Evolutionary conservation across 2,113 vertebrate species (phyloP).

Genomic region (Choloepus hoffmanni): DNA sequence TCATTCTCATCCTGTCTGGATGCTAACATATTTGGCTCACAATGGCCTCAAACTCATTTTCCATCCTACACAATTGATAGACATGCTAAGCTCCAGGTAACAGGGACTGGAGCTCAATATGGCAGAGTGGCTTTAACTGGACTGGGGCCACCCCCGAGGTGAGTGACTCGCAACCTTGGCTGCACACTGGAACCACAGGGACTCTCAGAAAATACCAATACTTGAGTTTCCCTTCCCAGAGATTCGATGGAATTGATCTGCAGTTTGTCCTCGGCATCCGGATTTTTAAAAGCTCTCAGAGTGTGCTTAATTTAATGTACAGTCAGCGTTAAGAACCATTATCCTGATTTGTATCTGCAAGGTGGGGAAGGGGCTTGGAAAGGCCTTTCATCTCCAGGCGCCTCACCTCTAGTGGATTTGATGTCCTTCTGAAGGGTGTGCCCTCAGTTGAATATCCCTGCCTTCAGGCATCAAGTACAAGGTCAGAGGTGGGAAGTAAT

Average conservation of each 20-base stretch:
- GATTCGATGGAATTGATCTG: background rate
- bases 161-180: background rate
- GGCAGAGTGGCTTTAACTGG: background rate
- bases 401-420: background rate
- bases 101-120: background rate
- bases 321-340: background rate
- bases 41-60: background rate
- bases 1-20: background rate
- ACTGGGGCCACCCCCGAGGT: too few species aligned
- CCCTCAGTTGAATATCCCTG: background rate
- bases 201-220: background rate
- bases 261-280: background rate
- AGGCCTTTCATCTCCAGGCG: background rate
- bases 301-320: background rate
- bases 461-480: background rate
- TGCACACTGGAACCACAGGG: background rate
- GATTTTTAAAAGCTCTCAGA: background rate
- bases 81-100: too few species aligned
- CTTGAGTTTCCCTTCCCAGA: background rate
- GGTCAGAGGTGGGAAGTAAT: background rate
- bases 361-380: background rate
- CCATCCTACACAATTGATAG: background rate
- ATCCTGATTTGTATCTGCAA: background rate
- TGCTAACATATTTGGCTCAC: background rate
- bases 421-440: background rate